These are phyloP conservation scores for Sebastolobus alascanus DNA, from an alignment of 2,797 vertebrate species.

Conservation along the genomic window DNA sequence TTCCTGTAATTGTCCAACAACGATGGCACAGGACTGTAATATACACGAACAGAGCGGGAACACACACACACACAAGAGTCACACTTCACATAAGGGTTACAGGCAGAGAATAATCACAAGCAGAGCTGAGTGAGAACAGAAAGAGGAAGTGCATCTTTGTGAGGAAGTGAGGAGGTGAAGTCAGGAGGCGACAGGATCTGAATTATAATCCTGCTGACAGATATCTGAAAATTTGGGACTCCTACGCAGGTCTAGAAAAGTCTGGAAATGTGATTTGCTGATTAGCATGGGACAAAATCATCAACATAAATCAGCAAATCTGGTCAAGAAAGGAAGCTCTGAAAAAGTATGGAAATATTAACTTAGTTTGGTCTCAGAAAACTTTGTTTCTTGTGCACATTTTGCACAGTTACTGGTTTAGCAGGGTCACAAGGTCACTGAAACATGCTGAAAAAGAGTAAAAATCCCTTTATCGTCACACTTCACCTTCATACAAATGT, in stretches of 20 bases:
- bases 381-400: background rate
- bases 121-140: conserved; percentile 40
- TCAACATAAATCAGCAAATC: background rate
- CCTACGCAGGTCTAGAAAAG: conserved; percentile 1
- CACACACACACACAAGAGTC: conserved; percentile 2
- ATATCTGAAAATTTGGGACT: conserved; percentile 19
- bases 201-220: conserved; percentile 22
- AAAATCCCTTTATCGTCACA: background rate
- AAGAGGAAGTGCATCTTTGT: conserved; percentile 66
- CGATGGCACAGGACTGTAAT: background rate
- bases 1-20: conserved; percentile 70
- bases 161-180: conserved; percentile 67
- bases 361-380: background rate
- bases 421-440: background rate
- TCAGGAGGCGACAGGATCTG: conserved; percentile 28
- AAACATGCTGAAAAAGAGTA: background rate
- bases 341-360: background rate
- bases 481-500: background rate
- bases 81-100: conserved; percentile 7
- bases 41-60: background rate
- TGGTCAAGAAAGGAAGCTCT: background rate
- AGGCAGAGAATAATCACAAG: conserved; percentile 23
- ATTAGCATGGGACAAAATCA: background rate
- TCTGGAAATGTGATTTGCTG: background rate
- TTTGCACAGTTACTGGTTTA: background rate